A percentile compares a stretch with the other conserved stretches of the same genome.
Evolutionary conservation across 2,113 vertebrate genomes (phyloP).

Genomic region (Hylia prasina): DNA sequence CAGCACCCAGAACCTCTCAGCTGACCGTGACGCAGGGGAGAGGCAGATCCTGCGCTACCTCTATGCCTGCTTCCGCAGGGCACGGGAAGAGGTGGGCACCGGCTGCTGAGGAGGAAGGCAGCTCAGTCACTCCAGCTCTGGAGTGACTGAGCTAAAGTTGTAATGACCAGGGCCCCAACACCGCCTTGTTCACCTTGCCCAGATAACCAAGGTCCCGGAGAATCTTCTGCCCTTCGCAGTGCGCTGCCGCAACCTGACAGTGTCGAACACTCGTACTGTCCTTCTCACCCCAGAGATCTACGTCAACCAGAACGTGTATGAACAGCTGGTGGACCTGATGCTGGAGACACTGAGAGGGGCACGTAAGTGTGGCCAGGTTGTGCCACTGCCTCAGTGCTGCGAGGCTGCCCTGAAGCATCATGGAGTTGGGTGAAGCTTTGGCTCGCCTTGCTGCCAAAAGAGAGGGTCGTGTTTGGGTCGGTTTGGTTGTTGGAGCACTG

Average conservation of each 20-base stretch:
- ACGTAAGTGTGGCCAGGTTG: slow-evolving; percentile 65
- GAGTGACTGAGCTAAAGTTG: rapidly evolving
- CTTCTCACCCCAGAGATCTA: slow-evolving; percentile 97
- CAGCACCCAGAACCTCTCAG: slow-evolving; percentile 84
- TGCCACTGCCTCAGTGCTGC: rapidly evolving
- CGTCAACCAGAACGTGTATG: slow-evolving; percentile 86
- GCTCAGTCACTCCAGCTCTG: background rate
- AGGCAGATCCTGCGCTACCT: slow-evolving; percentile 88
- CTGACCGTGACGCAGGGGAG: slow-evolving; percentile 93
- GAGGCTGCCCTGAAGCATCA: rapidly evolving
- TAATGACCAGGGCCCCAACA: rapidly evolving
- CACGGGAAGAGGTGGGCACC: slow-evolving; percentile 87
- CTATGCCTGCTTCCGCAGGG: slow-evolving; percentile 89
- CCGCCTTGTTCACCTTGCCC: background rate
- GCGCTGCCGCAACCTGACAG: slow-evolving; percentile 87
- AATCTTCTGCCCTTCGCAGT: slow-evolving; percentile 89
- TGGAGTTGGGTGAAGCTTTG: background rate
- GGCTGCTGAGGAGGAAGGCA: rapidly evolving
- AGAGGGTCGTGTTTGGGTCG: rapidly evolving
- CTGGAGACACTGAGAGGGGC: slow-evolving; percentile 83
- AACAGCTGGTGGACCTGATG: slow-evolving; percentile 93
- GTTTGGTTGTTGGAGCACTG: rapidly evolving
- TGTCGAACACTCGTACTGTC: slow-evolving; percentile 88
- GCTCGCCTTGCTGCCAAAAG: rapidly evolving
- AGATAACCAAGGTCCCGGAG: slow-evolving; percentile 97